Evolutionary conservation across 2,888 invertebrate species (phyloP), one percentile per base, ranked within the genome.

Genomic region (Tupiocoris notatus): DNA sequence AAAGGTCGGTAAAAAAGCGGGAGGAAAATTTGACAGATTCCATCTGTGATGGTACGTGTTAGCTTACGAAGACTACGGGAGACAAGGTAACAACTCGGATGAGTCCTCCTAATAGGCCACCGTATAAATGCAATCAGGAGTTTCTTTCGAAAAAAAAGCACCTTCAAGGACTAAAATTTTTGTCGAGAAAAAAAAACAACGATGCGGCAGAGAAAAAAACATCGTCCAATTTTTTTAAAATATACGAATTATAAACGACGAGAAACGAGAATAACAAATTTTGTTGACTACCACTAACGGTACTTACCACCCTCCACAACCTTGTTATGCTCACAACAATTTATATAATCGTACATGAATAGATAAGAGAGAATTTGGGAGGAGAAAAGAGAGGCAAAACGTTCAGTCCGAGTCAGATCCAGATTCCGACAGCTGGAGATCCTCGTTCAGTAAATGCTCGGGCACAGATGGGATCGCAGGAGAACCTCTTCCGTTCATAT

Each of bases 391-490:
- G 54, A 74, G 74, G 65, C 65, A 75, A 39, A 62, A 25, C 76
- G 65, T 71, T 88, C 87, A 89, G 86, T 90, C 89, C 77, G 88
- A 89, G 84, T 93, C 93, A 82, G 92, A 92, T 83, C 92, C 93
- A 57, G 93, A 92, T 86, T 93, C 93, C 68, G 94, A 94, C 82
- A 95, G 88, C 86, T 93, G 92, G 82, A 95, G 88, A 85, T 95
- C 94, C 83, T 93, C 92, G 83, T 90, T 92, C 81, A 94, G 87
- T 78, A 92, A 86, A 85, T 91, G 89, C 81, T 88, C 87, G 17
- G 88, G 88, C 83, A 89, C 84, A 54, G 86, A 82, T 18, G 77
- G 61, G 74, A 83, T 80, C 71, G 83, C 80, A 12, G 82, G 81
- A 62, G 84, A 83, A 20, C 82, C 81, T 74, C 82, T 81, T 67